Evolutionary conservation across 2,888 invertebrate species (phyloP), one percentile per base, ranked within the genome.

Genomic region (Rhorus exstirpatorius): DNA sequence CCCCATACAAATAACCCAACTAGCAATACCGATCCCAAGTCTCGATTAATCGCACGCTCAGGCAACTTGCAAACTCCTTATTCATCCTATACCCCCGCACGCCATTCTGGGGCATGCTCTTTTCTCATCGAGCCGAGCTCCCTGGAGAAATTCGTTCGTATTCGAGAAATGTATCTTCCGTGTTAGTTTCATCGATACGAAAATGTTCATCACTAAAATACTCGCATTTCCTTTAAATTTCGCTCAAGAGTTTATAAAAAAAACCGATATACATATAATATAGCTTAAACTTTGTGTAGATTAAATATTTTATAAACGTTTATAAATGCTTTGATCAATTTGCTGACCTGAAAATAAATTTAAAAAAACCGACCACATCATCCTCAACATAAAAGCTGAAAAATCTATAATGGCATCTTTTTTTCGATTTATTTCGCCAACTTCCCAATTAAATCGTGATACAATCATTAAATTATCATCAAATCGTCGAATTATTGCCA

Each of bases 21-120:
- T 49, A 49, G 72, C 49, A 61, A 65, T 75, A 63, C 41, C 63
- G 63, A 63, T 75, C n/a, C 17, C 63, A 26, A 55, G 63, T 44
- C 53, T 75, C 74, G 74, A 75, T 75, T 75, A 75, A 75, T 75
- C 74, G 53, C 74, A 63, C 63, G 26, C 63, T 24, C 53, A 55
- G 51, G 51, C 74, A 65, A 65, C 74, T 75, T 65, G 53, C 38
- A 65, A 75, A 44, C 51, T 63, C 26, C 60, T 71, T 21, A 21
- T 44, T 55, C 49, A 17, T n/a, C n/a, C n/a, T n/a, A n/a, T n/a
- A 21, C 70, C 41, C 44, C 41, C 12, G 14, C 8, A 19, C 21
- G 12, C 19, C 38, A 12, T 41, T 12, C 41, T n/a, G 46, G 21
- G 35, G 21, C 55, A 41, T 35, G 14, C 35, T 24, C 44, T 63